A percentile compares a stretch with the other conserved stretches of the same genome.
Conservation (phyloP, 1,140 invertebrate species). For the Drosophila pectinifera region DNA sequence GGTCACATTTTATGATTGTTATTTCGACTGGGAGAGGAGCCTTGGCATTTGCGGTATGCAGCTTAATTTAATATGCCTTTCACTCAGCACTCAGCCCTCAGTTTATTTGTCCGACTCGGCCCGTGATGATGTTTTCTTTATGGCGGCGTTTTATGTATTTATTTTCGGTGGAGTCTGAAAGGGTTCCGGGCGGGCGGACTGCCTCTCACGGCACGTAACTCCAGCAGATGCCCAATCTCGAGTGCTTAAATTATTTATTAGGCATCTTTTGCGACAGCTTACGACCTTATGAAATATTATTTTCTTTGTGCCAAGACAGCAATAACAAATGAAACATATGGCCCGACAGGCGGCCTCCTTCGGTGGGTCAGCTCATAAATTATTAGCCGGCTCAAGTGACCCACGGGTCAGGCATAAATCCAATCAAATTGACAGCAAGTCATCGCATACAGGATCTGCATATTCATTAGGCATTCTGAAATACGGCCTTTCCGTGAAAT, state of each 20-base stretch:
- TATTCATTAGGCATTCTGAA: constrained; percentile 22
- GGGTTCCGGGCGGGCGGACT: constrained; percentile 30
- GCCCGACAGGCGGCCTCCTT: not conserved
- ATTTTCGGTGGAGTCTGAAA: constrained; percentile 50
- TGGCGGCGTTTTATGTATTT: constrained; percentile 71
- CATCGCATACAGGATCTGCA: constrained; percentile 23
- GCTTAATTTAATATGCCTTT: constrained; percentile 68
- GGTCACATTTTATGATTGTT: constrained; percentile 73
- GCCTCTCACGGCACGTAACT: constrained; percentile 31
- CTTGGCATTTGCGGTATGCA: constrained; percentile 69
- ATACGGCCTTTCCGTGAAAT: not conserved
- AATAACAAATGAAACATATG: constrained; percentile 49
- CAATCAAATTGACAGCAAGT: constrained; percentile 58
- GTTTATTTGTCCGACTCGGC: constrained; percentile 41
- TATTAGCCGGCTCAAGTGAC: constrained; percentile 48
- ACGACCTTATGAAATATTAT: constrained; percentile 66
- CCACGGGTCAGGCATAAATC: constrained; percentile 55
- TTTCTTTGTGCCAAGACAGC: constrained; percentile 49
- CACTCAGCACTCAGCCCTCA: constrained; percentile 9
- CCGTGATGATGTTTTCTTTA: constrained; percentile 51
- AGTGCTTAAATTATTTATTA: constrained; percentile 80
- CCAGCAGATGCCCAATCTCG: constrained; percentile 44
- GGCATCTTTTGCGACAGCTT: constrained; percentile 75
- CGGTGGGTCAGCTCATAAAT: constrained; percentile 60
- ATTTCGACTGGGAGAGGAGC: constrained; percentile 10